Base-by-base conservation (phyloP, 2,113 vertebrate genomes). In the Callipepla squamata region DNA sequence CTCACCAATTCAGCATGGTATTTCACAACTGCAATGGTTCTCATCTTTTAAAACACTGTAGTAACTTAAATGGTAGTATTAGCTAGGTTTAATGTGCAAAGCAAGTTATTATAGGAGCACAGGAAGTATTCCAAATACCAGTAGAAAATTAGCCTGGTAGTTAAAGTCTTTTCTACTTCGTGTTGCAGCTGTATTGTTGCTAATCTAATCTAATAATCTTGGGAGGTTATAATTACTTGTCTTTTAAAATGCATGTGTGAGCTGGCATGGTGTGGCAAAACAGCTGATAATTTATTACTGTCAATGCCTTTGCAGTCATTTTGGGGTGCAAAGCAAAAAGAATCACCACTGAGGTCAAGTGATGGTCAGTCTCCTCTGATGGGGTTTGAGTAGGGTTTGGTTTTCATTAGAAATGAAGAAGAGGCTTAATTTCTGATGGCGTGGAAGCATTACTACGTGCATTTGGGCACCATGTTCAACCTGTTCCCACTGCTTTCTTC, bases 121-220 rank as follows among this genome's bases (percentile, higher is more conserved):
- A 89, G 59, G 57, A 48, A 67, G n/a, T 81, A 68, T 81, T 94
- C 94, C 61, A 92, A 87, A 86, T 11, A 75, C 40, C 19, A 67
- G 76, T 53, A 90, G 61, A 92, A 94, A 94, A 96, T 93, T 69
- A 95, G 7, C 53, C 84, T 55, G 14, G 59, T 79, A 85, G 95
- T 92, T 89, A 94, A 91, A 68, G 81, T 62, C 1, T 1, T 80
- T 63, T 42, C 65, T 78, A 2, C 18, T 55, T 77, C 80, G 23
- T 77, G 40, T 80, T 90, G 63, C 76, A 92, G 55, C 72, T 79
- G 42, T 72, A 89, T 81, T 87, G 87, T 86, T 57, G 22, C 23
- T 84, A 90, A 93, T 78, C 69, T 81, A 85, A 88, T 67, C 67
- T 85, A 85, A 80, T 68, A 74, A 92, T 86, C 51, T 74, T 58